A percentile compares a stretch with the other conserved stretches of the same genome.
Conservation (phyloP, 37 sponge, comb jelly and placozoan species). For the Ephydatia muelleri region DNA sequence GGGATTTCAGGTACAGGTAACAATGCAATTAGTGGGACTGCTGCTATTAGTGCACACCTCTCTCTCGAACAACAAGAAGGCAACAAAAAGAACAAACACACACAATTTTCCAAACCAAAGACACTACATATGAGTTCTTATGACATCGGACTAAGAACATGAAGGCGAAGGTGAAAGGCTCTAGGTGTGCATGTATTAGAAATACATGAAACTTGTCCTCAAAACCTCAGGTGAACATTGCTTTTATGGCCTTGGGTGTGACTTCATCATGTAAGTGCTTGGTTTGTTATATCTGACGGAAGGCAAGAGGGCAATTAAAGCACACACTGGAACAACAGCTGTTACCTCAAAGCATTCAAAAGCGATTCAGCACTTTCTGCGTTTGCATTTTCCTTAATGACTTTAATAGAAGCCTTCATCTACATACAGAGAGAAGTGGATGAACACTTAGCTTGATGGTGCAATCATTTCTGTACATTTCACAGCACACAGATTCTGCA, state of each 20-base stretch:
- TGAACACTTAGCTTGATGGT: too few species aligned
- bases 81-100: background rate
- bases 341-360: constrained; percentile 84
- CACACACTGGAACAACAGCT: too few species aligned
- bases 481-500: background rate
- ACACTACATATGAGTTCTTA: background rate
- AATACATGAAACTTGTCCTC: background rate
- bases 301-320: background rate
- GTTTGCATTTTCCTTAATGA: constrained; percentile 57
- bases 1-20: too few species aligned
- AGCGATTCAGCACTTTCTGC: constrained; percentile 64
- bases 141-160: background rate
- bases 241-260: constrained; percentile 80
- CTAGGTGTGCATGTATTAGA: constrained; percentile 1
- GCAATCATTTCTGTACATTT: too few species aligned
- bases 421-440: too few species aligned
- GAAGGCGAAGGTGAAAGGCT: background rate
- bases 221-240: constrained; percentile 25
- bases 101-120: background rate
- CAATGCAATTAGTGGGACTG: too few species aligned
- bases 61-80: too few species aligned
- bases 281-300: constrained; percentile 81
- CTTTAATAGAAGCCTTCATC: constrained; percentile 70
- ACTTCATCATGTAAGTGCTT: constrained; percentile 91
- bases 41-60: background rate